Percentiles rank a stretch among this genome's conserved stretches.
These are phyloP conservation scores for Bergia sp. DNA, from an alignment of 92 coral and sea anemone species.

Conservation along the genomic window DNA sequence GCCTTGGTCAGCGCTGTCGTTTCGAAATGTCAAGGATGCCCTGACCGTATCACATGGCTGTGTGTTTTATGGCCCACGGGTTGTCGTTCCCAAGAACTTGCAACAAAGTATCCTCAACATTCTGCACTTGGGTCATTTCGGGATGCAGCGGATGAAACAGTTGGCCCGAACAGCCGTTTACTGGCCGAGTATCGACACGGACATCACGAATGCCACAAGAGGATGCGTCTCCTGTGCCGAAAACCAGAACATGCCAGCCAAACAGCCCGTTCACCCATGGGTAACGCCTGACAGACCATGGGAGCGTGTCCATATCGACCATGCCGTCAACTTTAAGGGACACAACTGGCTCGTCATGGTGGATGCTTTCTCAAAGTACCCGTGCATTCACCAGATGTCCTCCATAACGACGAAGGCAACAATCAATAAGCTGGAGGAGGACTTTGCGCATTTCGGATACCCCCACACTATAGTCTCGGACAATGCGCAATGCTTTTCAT, in stretches of 20 bases:
- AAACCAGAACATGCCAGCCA: background rate
- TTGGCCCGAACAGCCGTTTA: conserved; percentile 3
- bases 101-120: conserved; percentile 8
- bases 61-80: conserved; percentile 20
- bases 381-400: background rate
- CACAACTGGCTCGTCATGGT: background rate
- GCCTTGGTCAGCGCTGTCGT: conserved; percentile 6
- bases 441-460: background rate
- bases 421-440: background rate
- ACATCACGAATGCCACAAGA: background rate
- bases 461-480: background rate
- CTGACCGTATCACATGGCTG: conserved; percentile 18
- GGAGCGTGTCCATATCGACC: background rate
- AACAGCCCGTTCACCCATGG: background rate
- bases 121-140: background rate
- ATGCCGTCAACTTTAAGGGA: background rate
- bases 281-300: background rate
- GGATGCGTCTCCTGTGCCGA: background rate
- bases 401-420: background rate
- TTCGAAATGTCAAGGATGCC: conserved; percentile 22
- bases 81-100: conserved; percentile 3
- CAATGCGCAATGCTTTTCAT: background rate
- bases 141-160: background rate
- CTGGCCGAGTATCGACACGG: conserved; percentile 20
- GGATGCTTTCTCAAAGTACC: conserved; percentile 4